These are phyloP conservation scores for Papilio polyxenes DNA, from an alignment of 1,140 invertebrate genomes.

Conservation along the genomic window DNA sequence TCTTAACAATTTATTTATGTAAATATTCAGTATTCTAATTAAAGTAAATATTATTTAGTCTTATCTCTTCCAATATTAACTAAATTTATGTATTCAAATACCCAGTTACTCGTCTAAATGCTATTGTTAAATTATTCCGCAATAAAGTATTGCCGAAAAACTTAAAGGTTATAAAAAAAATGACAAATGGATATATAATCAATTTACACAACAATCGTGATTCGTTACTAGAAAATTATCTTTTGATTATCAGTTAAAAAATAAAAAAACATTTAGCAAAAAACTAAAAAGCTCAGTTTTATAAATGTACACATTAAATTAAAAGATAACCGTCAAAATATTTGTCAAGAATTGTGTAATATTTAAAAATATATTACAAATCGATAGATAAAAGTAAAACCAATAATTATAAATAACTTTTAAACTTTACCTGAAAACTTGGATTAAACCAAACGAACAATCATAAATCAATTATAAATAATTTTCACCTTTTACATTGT, in stretches of 20 bases:
- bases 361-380: not conserved
- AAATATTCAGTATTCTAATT: too few relatives aligned
- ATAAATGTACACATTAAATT: constrained; percentile 5
- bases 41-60: not conserved
- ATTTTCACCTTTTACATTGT: too few relatives aligned
- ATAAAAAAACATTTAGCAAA: not conserved
- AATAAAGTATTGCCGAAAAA: too few relatives aligned
- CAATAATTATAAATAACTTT: not conserved
- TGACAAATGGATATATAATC: not conserved
- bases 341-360: not conserved
- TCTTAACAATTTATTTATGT: too few relatives aligned
- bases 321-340: not conserved
- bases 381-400: not conserved
- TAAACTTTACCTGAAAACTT: too few relatives aligned
- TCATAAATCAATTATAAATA: too few relatives aligned
- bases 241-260: not conserved
- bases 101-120: too few relatives aligned
- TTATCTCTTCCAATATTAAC: too few relatives aligned
- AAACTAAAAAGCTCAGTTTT: not conserved
- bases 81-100: too few relatives aligned
- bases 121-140: not conserved
- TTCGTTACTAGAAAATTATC: not conserved
- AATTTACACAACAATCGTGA: not conserved
- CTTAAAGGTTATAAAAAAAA: not conserved
- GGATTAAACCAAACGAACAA: too few relatives aligned